These are phyloP conservation scores for Eupithecia abbreviata DNA, from an alignment of 2,888 invertebrate species.

Conservation along the genomic window DNA sequence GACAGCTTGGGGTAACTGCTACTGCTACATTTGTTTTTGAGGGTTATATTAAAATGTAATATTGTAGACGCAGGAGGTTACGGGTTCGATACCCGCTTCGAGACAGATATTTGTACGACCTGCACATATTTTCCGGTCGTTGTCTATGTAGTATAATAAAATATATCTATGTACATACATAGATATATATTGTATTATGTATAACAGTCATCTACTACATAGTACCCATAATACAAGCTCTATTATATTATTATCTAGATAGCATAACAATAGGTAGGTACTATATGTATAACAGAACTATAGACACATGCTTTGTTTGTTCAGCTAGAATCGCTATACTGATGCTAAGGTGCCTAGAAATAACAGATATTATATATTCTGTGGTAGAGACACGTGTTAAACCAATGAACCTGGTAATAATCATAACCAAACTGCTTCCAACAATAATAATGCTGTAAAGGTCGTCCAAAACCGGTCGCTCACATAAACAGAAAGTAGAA, in stretches of 20 bases:
- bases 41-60: not conserved
- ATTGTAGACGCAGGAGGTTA: not conserved
- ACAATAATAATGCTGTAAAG: slow-evolving; percentile 16
- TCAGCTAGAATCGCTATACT: not conserved
- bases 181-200: too few relatives aligned
- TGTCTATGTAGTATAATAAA: too few relatives aligned
- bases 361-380: not conserved
- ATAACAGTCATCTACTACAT: too few relatives aligned
- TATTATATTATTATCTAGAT: too few relatives aligned
- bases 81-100: too few relatives aligned
- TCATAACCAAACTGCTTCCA: slow-evolving; percentile 4
- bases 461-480: slow-evolving; percentile 17
- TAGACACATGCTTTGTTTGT: not conserved
- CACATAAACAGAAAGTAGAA: slow-evolving; percentile 26
- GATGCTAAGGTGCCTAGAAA: not conserved
- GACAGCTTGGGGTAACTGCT: not conserved
- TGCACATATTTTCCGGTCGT: too few relatives aligned
- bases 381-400: not conserved
- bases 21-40: not conserved
- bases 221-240: too few relatives aligned
- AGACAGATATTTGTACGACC: too few relatives aligned
- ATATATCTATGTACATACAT: too few relatives aligned
- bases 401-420: not conserved
- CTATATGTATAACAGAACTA: too few relatives aligned
- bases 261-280: too few relatives aligned